A percentile compares a stretch with the other conserved stretches of the same genome.
Conservation (phyloP, 2,888 invertebrate genomes). For the Amaurobius ferox region DNA sequence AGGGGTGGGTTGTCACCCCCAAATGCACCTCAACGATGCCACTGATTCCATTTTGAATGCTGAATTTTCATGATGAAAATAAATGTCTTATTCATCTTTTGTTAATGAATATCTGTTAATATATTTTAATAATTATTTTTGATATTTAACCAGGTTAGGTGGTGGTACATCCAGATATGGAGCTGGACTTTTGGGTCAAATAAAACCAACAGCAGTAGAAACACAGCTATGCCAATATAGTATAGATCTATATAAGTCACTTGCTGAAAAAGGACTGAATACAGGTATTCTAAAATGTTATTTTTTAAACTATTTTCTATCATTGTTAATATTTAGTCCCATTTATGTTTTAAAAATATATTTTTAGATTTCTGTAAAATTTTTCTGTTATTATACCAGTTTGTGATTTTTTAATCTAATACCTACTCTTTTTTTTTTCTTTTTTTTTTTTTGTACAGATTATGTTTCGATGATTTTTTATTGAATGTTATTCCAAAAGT, state of each 20-base stretch:
- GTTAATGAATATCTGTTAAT: too few species aligned
- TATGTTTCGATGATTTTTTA: too few species aligned
- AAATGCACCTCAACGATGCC: too few species aligned
- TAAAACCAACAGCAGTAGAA: conserved; percentile 89
- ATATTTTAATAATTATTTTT: neutral
- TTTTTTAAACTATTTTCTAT: neutral
- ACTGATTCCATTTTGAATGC: too few species aligned
- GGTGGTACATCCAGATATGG: conserved; percentile 89
- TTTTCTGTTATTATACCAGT: neutral
- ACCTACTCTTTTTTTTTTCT: too few species aligned
- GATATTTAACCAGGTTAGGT: conserved; percentile 81
- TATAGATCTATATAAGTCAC: conserved; percentile 84
- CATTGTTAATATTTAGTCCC: neutral
- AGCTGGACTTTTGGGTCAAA: conserved; percentile 87
- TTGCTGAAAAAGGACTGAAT: conserved; percentile 84
- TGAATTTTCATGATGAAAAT: too few species aligned
- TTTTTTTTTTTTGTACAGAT: too few species aligned
- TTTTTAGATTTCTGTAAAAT: too few species aligned
- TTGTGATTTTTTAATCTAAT: neutral
- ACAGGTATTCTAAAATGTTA: conserved; percentile 80
- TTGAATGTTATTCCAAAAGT: too few species aligned
- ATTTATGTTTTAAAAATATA: too few species aligned
- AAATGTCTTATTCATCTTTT: too few species aligned
- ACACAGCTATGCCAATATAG: conserved; percentile 89
- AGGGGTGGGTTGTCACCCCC: too few species aligned